phyloP scores from a whole-genome alignment of 2,888 invertebrate species.

The Eurois occulta region DNA sequence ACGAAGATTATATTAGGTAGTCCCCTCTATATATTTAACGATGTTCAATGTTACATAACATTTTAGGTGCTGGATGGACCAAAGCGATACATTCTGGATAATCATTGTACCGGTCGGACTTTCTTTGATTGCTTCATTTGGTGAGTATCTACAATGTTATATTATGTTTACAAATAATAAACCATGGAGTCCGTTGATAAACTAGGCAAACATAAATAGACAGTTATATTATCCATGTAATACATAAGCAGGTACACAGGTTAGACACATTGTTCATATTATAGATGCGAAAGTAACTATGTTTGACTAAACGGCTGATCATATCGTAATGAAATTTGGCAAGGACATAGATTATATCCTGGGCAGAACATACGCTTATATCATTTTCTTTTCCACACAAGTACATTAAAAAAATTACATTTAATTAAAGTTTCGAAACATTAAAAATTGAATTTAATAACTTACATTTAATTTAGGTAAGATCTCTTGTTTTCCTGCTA shows the following conservation, averaged over 20 bases:
- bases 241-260: background rate
- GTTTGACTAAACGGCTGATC: too few species aligned
- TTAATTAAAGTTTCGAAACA: background rate
- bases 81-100: constrained; percentile 92
- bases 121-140: constrained; percentile 90
- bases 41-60: background rate
- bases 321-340: too few species aligned
- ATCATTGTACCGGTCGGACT: constrained; percentile 91
- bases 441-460: background rate
- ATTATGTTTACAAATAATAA: too few species aligned
- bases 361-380: too few species aligned
- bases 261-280: background rate
- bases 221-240: background rate
- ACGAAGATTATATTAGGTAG: background rate
- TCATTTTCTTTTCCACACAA: too few species aligned
- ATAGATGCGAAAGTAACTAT: too few species aligned
- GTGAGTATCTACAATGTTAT: constrained; percentile 79
- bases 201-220: background rate
- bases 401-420: background rate
- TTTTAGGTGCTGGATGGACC: constrained; percentile 92
- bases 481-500: background rate
- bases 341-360: too few species aligned
- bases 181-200: background rate
- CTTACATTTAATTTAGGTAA: background rate
- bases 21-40: background rate